Evolutionary conservation across 1,140 invertebrate genomes (phyloP), one percentile per base, ranked within the genome.

Genomic region (Magallana gigas): DNA sequence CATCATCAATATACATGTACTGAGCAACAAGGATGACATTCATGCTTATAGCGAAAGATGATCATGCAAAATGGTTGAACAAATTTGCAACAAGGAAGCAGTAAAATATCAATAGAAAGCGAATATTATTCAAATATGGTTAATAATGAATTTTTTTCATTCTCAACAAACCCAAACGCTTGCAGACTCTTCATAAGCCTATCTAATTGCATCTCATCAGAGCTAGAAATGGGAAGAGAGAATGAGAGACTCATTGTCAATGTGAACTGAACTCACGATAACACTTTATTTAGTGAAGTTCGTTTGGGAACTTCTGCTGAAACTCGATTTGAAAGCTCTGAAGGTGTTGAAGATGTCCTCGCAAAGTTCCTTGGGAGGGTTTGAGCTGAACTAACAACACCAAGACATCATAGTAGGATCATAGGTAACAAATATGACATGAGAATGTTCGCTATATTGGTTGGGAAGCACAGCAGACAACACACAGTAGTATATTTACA

Each of bases 121-220:
- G 29, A 29, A 11, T 76, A 29, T 18, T 11, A 76, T 76, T 76
- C 23, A 76, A 76, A n/a, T 16, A 76, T 11, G 12, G 68, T 29
- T 12, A 29, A 76, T 76, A 36, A 12, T 76, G 12, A 36, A 29
- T 12, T 9, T 29, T 36, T 76, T 76, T 76, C 23, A 29, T 23
- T 76, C 68, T 29, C 8, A 29, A 76, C 68, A 76, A 76, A 76
- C 68, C 68, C 68, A 76, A 76, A 76, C 29, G 68, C 68, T 29
- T 29, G 68, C 18, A 76, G 68, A 76, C 68, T 76, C 68, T 76
- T 18, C 68, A 76, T 76, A 76, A 76, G 68, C 68, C 68, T 76
- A 76, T 76, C 68, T 76, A 76, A 76, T 76, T 76, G 68, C 68
- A 29, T 23, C 68, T 76, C 68, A 76, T 76, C 68, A 76, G 68